Evolutionary conservation across 2,113 vertebrate species (phyloP).

Genomic region (Aplodontia rufa): DNA sequence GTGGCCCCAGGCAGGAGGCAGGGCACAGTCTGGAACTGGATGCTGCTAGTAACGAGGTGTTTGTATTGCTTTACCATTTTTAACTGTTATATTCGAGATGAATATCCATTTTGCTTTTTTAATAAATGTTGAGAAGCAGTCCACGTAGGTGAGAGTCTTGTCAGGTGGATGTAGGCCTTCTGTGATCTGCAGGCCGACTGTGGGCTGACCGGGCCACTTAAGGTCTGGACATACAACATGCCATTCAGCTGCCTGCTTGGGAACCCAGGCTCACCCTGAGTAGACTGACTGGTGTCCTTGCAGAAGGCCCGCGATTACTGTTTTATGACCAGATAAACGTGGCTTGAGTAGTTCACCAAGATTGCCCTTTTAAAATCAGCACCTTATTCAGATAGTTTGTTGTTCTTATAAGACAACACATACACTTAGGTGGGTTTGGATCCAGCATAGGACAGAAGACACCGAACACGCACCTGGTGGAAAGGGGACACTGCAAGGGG

Average conservation of each 20-base stretch:
- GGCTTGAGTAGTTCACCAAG: background rate
- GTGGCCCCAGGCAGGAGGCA: constrained; percentile 71
- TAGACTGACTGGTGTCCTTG: no score
- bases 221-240: background rate
- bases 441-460: background rate
- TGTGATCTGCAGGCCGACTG: rapidly evolving
- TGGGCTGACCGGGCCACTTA: background rate
- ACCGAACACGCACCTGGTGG: rapidly evolving
- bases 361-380: background rate
- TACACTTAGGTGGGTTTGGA: no score
- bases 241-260: background rate
- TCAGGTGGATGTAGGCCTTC: background rate
- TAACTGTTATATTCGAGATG: constrained; percentile 92
- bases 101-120: constrained; percentile 91
- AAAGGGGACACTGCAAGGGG: rapidly evolving
- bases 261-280: background rate
- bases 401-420: background rate
- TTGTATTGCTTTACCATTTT: constrained; percentile 95
- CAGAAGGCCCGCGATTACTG: background rate
- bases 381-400: background rate
- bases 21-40: constrained; percentile 92
- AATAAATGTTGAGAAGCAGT: constrained; percentile 92
- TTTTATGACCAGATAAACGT: background rate
- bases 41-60: constrained; percentile 94
- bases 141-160: background rate